Percentiles rank a stretch among this genome's conserved stretches.
Conservation (phyloP, 1,140 invertebrate species). For the Aphaenogaster ashmeadi region DNA sequence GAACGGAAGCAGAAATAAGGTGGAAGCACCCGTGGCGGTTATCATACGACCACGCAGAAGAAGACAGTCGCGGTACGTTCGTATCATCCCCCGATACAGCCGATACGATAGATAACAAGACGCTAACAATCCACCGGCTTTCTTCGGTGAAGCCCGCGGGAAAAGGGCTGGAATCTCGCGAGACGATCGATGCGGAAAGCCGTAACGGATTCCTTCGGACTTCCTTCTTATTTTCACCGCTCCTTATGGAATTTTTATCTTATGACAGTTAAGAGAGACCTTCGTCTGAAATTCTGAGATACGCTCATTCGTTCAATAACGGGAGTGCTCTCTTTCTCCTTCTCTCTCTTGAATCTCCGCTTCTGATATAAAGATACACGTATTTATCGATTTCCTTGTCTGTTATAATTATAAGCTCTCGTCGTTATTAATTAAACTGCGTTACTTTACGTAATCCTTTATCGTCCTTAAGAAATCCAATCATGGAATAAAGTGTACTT, state of each 20-base stretch:
- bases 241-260: constrained; percentile 3
- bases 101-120: constrained; percentile 73
- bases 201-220: constrained; percentile 76
- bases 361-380: constrained; percentile 9
- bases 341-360: not conserved
- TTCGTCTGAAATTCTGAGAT: not conserved
- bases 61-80: constrained; percentile 49
- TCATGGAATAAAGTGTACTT: not conserved
- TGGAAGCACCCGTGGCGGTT: not conserved
- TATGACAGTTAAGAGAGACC: not conserved
- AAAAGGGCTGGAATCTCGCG: not conserved
- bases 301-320: not conserved
- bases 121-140: constrained; percentile 70
- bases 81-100: constrained; percentile 67
- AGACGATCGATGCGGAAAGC: constrained; percentile 46
- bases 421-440: not conserved
- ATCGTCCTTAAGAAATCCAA: not conserved
- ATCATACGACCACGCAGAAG: constrained; percentile 18
- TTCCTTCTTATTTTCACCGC: not conserved
- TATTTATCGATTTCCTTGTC: not conserved
- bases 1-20: constrained; percentile 15
- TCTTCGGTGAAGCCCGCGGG: not conserved
- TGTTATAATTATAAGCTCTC: not conserved
- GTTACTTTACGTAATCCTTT: not conserved
- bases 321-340: not conserved